Conservation (phyloP, 2,797 vertebrate genomes). For the Anguilla obscura region DNA sequence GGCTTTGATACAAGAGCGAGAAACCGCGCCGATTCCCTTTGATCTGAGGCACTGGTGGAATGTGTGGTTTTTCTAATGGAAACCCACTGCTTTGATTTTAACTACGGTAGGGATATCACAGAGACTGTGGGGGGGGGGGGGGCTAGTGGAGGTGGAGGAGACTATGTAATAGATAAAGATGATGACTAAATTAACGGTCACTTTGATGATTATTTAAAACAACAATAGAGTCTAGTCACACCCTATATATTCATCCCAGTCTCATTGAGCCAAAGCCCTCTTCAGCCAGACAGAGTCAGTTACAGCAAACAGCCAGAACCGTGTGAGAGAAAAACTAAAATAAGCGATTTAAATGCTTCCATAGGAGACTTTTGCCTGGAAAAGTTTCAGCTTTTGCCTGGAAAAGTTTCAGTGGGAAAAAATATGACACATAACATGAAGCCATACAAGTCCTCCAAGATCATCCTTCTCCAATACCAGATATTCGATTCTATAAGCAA, state of each 20-base stretch:
- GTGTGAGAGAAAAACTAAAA: background rate
- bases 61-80: background rate
- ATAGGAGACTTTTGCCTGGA: background rate
- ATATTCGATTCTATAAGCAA: background rate
- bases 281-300: background rate
- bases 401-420: background rate
- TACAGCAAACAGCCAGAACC: background rate
- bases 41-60: background rate
- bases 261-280: background rate
- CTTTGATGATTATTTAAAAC: background rate
- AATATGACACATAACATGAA: background rate
- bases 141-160: background rate
- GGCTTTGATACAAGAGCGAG: background rate
- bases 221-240: background rate
- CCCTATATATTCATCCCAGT: background rate
- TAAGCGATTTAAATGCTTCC: background rate
- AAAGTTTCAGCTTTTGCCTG: background rate
- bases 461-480: background rate
- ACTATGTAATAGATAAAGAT: background rate
- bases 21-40: background rate
- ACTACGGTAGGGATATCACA: background rate
- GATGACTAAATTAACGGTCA: conserved; percentile 9
- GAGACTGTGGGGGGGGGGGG: background rate
- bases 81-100: background rate
- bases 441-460: background rate